These are phyloP conservation scores for Synergus japonicus DNA, from an alignment of 2,888 invertebrate species.

Conservation along the genomic window DNA sequence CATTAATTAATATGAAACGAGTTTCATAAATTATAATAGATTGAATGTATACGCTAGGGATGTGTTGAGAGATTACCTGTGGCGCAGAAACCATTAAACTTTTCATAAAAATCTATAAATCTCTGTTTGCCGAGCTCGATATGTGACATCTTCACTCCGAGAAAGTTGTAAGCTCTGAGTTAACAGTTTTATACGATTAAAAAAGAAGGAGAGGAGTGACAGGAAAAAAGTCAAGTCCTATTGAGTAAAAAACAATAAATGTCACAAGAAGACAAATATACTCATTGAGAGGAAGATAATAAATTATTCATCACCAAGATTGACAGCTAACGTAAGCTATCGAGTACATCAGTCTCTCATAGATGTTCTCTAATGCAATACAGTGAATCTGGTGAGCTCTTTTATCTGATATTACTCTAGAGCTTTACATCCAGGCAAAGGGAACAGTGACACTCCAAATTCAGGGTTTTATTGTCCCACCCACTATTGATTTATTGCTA, in stretches of 20 bases:
- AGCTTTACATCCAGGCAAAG: not conserved
- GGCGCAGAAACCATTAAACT: no score
- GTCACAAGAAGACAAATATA: constrained; percentile 37
- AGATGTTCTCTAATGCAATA: constrained; percentile 31
- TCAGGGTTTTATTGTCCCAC: no score
- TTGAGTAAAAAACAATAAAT: constrained; percentile 40
- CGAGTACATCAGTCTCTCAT: constrained; percentile 32
- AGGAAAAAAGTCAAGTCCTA: not conserved
- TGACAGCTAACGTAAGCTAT: constrained; percentile 40
- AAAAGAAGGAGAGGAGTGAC: constrained; percentile 8
- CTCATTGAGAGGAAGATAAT: constrained; percentile 39
- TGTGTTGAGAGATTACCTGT: not conserved
- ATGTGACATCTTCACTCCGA: not conserved
- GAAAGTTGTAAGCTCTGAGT: not conserved
- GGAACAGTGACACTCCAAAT: no score
- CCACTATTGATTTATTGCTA: no score
- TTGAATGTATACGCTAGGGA: not conserved
- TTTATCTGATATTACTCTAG: not conserved
- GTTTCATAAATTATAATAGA: not conserved
- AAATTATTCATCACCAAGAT: constrained; percentile 39
- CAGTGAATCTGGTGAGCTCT: constrained; percentile 1
- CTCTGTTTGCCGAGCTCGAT: no score
- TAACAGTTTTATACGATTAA: not conserved
- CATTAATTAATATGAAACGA: not conserved
- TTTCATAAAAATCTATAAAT: no score